Base-by-base conservation (phyloP, 1,140 invertebrate genomes). In the Drosophila santomea region DNA sequence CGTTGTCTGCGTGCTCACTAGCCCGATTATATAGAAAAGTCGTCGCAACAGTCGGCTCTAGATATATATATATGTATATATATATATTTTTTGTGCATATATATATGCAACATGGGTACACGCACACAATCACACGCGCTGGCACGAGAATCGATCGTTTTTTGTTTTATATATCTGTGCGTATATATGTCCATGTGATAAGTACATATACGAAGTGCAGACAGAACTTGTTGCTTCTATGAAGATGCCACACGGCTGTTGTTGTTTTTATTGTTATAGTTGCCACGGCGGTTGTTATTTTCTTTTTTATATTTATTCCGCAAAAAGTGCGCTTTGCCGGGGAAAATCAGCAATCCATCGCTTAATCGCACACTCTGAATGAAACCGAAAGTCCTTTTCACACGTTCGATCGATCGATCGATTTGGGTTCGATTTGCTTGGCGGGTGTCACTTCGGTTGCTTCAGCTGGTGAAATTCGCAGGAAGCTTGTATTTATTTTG, bases 331-430 rank as follows among this genome's bases (percentile, higher is more conserved):
- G 32, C 25, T 17, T 35, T 35, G 11, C 15, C 50, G 32, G 15
- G 39, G 17, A 20, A 8, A 57, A 15, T 62, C 58, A 75, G 60
- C 69, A 36, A 48, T 58, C 35, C 28, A 60, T 35, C 69, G 35
- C 15, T 63, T 78, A 58, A 78, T 83, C 60, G 60, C 74, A 45
- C 57, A 28, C 51, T 47, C 54, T 36, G 14, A 67, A 67, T 67
- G 62, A 78, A 78, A 84, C 44, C 72, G 81, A 83, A 85, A 85
- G 77, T 85, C 77, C 80, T 84, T 83, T 63, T 41, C 20, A 56
- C 58, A 68, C 61, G 68, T 39, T 44, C 20, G 68, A 60, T 60
- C 69, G 50, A 52, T 56, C 17, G 51, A 41, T 54, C 14, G 50
- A 41, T 52, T 44, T 32, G 14, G 45, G 20, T 23, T 64, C 63